Evolutionary conservation across 53 echinoderm and acorn worm genomes (phyloP), one percentile per base, ranked within the genome.

Genomic region (Temnopleurus reevesii): DNA sequence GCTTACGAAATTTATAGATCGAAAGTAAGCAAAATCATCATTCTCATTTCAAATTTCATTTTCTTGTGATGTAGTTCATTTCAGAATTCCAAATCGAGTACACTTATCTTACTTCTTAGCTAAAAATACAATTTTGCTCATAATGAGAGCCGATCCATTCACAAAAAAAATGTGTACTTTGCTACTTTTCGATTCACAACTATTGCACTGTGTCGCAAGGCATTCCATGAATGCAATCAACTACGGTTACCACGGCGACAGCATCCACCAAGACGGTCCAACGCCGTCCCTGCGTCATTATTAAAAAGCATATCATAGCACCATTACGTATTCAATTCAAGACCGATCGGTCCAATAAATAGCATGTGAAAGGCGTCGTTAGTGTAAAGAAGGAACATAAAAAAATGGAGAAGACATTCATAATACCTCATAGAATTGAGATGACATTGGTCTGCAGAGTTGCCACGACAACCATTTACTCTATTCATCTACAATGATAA

Each of bases 201-300:
- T 79, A 79, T 79, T 79, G 79, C 79, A 79, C 79, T 79, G 79
- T 79, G 79, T 49, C 49, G 29, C 23, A 41, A 29, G 79, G 79
- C 49, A 79, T 28, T 29, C 29, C 49, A 47, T 79, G 51, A 79
- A 79, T 12, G 79, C 46, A 18, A 79, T 79, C 79, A 47, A 79
- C 29, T 29, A 3, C 26, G 79, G 79, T 49, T 79, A 79, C 79
- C 79, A 18, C 46, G 79, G 79, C 29, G 18, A 79, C 30, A 79
- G 49, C 49, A 47, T 79, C 49, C 49, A 71, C 4, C 8, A 51
- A 8, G 15, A 8, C 53, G 34, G 18, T 29, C 15, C 9, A 1
- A 36, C 33, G 66, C 66, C 18, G 28, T 77, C 29, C 46, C 28
- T 24, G 15, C 45, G 44, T 47, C 79, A 25, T 38, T 34, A 34